Evolutionary conservation across 1,140 invertebrate genomes (phyloP).

Genomic region (Xylocopa sonorina): DNA sequence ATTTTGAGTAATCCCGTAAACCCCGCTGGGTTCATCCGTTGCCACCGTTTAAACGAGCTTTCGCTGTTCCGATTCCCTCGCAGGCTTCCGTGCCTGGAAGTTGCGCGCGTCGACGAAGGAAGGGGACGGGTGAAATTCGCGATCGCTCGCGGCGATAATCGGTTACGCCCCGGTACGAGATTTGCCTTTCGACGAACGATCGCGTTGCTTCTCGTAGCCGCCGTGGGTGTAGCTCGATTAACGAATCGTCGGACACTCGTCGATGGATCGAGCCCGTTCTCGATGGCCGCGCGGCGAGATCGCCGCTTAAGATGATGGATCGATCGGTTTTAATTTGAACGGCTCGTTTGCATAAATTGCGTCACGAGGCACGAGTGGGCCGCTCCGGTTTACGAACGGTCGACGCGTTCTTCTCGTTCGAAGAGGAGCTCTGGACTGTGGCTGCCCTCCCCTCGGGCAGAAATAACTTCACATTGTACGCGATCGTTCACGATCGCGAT

Average conservation of each 20-base stretch:
- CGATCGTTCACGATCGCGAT: neutral
- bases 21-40: too few relatives aligned
- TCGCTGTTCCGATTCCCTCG: too few relatives aligned
- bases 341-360: slow-evolving; percentile 29
- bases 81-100: neutral
- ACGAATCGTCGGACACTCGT: slow-evolving; percentile 34
- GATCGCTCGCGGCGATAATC: neutral
- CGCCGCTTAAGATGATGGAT: slow-evolving; percentile 43
- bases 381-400: neutral
- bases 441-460: too few relatives aligned
- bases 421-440: too few relatives aligned
- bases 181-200: neutral
- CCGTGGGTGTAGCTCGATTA: slow-evolving; percentile 19
- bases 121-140: neutral
- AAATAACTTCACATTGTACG: neutral
- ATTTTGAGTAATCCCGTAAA: too few relatives aligned
- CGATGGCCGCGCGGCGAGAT: slow-evolving; percentile 16
- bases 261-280: slow-evolving; percentile 34
- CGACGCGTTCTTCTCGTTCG: neutral
- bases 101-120: neutral
- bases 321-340: slow-evolving; percentile 33
- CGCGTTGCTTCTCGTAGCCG: neutral
- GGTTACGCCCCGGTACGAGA: neutral
- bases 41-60: slow-evolving; percentile 4
- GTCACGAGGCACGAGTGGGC: slow-evolving; percentile 11